These are phyloP conservation scores for Passer domesticus DNA, from an alignment of 2,113 vertebrate species.

Conservation along the genomic window DNA sequence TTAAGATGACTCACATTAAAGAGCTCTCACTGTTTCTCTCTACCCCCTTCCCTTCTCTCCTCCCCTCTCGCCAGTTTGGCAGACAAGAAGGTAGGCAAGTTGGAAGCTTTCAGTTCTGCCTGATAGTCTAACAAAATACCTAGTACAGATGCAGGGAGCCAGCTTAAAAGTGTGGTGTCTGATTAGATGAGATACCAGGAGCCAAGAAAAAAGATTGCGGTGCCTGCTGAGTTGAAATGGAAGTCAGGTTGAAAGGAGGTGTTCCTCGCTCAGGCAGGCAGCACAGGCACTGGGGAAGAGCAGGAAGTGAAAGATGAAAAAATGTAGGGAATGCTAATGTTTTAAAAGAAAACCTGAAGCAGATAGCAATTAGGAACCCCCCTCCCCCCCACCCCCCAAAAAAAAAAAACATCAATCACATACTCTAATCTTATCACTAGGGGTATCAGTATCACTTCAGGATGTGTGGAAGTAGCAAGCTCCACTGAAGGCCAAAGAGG, in stretches of 20 bases:
- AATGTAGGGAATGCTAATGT: background rate
- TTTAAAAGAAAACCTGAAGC: background rate
- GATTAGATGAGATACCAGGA: constrained; percentile 51
- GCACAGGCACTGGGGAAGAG: background rate
- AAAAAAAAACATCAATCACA: background rate
- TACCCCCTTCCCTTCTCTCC: background rate
- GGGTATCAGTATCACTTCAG: background rate
- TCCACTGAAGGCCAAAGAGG: background rate
- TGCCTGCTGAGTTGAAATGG: constrained; percentile 48
- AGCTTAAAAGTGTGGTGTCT: constrained; percentile 45
- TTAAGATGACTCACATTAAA: constrained; percentile 24
- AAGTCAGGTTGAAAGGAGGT: constrained; percentile 53
- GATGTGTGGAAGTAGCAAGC: background rate
- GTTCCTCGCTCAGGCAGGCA: background rate
- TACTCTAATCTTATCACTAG: background rate
- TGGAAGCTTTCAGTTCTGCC: constrained; percentile 51
- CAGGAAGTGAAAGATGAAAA: background rate
- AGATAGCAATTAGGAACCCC: background rate
- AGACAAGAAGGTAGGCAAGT: constrained; percentile 34
- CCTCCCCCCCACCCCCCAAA: too few species aligned
- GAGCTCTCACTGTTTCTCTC: background rate
- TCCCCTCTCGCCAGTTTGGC: constrained; percentile 15
- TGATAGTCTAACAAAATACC: constrained; percentile 57
- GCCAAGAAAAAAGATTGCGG: background rate
- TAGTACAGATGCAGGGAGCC: constrained; percentile 29